These are phyloP conservation scores for Malthinus flaveolus DNA, from an alignment of 2,888 invertebrate genomes.

Conservation along the genomic window DNA sequence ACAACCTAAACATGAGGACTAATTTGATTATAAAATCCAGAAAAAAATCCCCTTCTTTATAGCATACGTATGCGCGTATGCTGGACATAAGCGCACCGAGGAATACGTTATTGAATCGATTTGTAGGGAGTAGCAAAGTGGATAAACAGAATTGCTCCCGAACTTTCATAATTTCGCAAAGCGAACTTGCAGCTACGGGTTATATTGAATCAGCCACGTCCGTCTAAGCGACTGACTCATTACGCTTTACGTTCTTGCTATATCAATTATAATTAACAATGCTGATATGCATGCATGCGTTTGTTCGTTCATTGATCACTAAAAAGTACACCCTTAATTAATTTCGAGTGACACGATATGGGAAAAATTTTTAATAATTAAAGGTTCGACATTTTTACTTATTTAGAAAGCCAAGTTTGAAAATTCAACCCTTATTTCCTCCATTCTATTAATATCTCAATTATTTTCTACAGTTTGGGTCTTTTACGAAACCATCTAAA, in stretches of 20 bases:
- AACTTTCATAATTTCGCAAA: slow-evolving; percentile 42
- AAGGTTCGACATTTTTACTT: too few species aligned
- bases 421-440: too few species aligned
- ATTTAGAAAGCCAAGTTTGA: too few species aligned
- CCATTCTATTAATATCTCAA: too few species aligned
- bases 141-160: slow-evolving; percentile 42
- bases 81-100: slow-evolving; percentile 28
- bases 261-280: slow-evolving; percentile 54
- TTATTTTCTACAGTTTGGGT: too few species aligned
- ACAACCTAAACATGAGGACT: slow-evolving; percentile 24
- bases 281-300: slow-evolving; percentile 42
- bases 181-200: slow-evolving; percentile 32
- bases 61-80: slow-evolving; percentile 28
- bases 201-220: slow-evolving; percentile 40
- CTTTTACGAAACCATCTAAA: too few species aligned
- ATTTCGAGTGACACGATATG: too few species aligned
- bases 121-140: slow-evolving; percentile 35
- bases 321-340: too few species aligned
- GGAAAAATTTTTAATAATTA: not conserved
- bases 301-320: slow-evolving; percentile 23
- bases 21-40: slow-evolving; percentile 33
- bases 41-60: slow-evolving; percentile 30
- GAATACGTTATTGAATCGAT: slow-evolving; percentile 36
- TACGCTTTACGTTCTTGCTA: slow-evolving; percentile 48
- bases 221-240: slow-evolving; percentile 50